Conservation (phyloP, 2,888 invertebrate genomes). For the Lochmaea crataegi region DNA sequence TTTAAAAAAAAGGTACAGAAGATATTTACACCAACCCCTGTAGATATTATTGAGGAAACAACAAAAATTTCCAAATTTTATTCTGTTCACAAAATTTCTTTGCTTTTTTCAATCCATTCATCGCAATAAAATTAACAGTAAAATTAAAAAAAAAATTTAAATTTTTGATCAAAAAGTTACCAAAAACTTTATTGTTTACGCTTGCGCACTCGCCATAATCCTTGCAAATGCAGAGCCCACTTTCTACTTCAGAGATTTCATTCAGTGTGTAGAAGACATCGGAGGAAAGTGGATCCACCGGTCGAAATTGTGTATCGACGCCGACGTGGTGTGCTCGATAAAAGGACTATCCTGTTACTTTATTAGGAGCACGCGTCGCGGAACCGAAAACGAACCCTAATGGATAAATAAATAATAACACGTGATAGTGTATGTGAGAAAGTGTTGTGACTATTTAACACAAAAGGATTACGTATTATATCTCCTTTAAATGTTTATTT, state of each 20-base stretch:
- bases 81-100: no score
- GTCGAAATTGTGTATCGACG: conserved; percentile 18
- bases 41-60: no score
- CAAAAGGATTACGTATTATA: conserved; percentile 24
- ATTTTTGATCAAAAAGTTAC: neutral
- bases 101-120: no score
- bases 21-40: no score
- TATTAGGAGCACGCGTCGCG: conserved; percentile 19
- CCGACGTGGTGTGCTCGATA: conserved; percentile 14
- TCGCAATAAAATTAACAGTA: no score
- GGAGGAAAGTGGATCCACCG: conserved; percentile 26
- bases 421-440: conserved; percentile 58
- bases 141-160: no score
- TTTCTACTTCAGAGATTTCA: conserved; percentile 57
- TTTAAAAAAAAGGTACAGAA: no score
- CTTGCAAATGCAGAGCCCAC: conserved; percentile 56
- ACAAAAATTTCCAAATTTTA: no score
- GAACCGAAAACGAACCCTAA: conserved; percentile 19
- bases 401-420: conserved; percentile 56
- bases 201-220: conserved; percentile 57
- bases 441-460: conserved; percentile 49
- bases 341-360: conserved; percentile 20
- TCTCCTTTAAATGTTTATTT: conserved; percentile 26
- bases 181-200: conserved; percentile 32
- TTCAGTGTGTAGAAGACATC: conserved; percentile 39